Evolutionary conservation across 23 tunicate species (phyloP).

Genomic region (Pegea sp.): DNA sequence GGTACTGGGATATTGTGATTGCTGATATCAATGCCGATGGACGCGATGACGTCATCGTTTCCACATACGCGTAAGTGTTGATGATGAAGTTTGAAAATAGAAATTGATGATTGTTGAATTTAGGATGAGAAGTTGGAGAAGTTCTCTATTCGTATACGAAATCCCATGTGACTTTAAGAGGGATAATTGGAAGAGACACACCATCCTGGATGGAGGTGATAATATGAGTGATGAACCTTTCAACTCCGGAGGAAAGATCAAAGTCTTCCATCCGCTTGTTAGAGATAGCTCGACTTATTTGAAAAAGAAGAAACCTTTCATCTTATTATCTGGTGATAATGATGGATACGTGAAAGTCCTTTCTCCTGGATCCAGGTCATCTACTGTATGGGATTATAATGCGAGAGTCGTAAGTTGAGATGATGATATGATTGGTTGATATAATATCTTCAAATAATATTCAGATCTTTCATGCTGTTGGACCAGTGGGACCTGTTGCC

Average conservation of each 20-base stretch:
- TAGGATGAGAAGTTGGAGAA: constrained; percentile 39
- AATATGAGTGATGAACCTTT: constrained; percentile 19
- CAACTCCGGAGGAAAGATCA: constrained; percentile 68
- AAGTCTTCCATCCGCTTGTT: constrained; percentile 54
- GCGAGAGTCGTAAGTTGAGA: constrained; percentile 28
- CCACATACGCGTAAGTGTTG: constrained; percentile 53
- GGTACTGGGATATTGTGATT: constrained; percentile 52
- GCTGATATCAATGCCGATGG: constrained; percentile 95
- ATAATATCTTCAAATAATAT: constrained; percentile 1
- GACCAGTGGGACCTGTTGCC: constrained; percentile 62
- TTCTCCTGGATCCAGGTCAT: constrained; percentile 50
- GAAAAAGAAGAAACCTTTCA: constrained; percentile 83
- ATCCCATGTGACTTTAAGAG: constrained; percentile 78
- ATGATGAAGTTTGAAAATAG: background rate
- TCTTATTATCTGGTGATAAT: constrained; percentile 58
- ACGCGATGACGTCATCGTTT: constrained; percentile 61
- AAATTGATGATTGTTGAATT: background rate
- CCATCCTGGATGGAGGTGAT: constrained; percentile 39
- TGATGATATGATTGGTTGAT: background rate
- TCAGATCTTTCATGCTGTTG: constrained; percentile 46
- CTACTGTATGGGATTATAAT: constrained; percentile 62
- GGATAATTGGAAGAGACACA: constrained; percentile 64
- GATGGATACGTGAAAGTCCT: constrained; percentile 76
- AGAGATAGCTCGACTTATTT: constrained; percentile 7
- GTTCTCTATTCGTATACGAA: constrained; percentile 69